Evolutionary conservation across 2,888 invertebrate genomes (phyloP), one percentile per base, ranked within the genome.

Genomic region (Cyclophora punctaria): DNA sequence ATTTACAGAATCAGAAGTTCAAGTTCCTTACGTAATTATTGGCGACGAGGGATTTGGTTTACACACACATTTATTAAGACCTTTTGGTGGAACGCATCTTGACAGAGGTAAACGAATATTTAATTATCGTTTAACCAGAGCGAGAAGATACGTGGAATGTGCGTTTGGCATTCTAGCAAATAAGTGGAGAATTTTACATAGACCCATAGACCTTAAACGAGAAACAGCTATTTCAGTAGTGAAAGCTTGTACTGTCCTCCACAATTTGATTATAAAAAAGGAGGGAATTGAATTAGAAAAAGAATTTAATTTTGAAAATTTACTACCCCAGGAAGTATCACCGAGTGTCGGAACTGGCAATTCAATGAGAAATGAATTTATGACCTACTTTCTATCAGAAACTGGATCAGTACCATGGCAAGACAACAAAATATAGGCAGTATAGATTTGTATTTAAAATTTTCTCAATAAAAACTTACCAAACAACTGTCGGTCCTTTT

Each of bases 41-140:
- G 59, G 53, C 50, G 56, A 59, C 33, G 56, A 55, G 52, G 56
- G 51, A 35, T 58, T 57, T 44, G 49, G 56, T 4, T 47, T 55
- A 47, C 45, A 46, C 5, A 53, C 49, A 45, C 51, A 53, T 7
- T 44, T 56, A 5, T 50, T 56, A 51, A 51, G 52, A 3, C 57
- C 52, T 49, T 57, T 52, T 46, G 48, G 52, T 20, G 52, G 54
- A 35, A 54, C 52, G 46, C 49, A 52, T 52, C 41, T 55, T 57
- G 47, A 34, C 49, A 47, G 44, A 44, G 40, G 50, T 54, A 44
- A 46, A 53, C 3, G 3, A 41, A 3, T 41, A 3, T 41, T 50
- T 43, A 47, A 51, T 42, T 56, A 53, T 46, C 46, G 49, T 47
- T 48, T 53, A 20, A 47, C 44, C 45, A 50, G 56, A 35, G 53